Evolutionary conservation across 2,888 invertebrate genomes (phyloP).

Genomic region (Agrotis exclamationis): DNA sequence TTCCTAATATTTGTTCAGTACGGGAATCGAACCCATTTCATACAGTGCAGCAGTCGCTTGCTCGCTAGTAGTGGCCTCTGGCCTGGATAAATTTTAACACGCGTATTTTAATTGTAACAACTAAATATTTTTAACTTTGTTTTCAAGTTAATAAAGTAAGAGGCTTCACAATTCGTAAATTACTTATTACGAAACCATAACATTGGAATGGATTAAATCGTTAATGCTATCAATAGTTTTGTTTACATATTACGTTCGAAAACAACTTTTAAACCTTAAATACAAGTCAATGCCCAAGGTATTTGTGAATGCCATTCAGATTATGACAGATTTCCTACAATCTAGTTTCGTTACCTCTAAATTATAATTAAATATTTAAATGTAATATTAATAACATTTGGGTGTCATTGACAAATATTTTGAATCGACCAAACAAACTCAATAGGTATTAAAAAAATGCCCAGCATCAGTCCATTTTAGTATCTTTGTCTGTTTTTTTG

Average conservation of each 20-base stretch:
- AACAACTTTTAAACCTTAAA: constrained; percentile 43
- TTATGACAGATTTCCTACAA: constrained; percentile 36
- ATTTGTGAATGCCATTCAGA: constrained; percentile 45
- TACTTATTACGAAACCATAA: neutral
- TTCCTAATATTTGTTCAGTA: too few species aligned
- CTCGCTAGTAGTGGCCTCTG: too few species aligned
- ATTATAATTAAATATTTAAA: neutral
- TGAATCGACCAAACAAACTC: neutral
- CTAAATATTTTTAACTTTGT: too few species aligned
- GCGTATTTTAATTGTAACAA: too few species aligned
- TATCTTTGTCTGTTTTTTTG: too few species aligned
- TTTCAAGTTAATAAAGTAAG: too few species aligned
- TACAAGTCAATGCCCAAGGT: constrained; percentile 42
- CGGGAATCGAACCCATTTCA: too few species aligned
- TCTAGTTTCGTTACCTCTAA: constrained; percentile 43
- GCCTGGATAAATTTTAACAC: too few species aligned
- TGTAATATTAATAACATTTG: constrained; percentile 4
- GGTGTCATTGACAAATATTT: neutral
- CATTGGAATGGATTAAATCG: neutral
- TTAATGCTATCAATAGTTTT: neutral
- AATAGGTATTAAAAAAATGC: too few species aligned
- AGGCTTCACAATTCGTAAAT: neutral
- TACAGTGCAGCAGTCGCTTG: too few species aligned
- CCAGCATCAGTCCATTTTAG: too few species aligned
- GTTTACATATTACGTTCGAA: constrained; percentile 22